Evolutionary conservation across 2,797 vertebrate genomes (phyloP).

Genomic region (Acanthurus lineatus): DNA sequence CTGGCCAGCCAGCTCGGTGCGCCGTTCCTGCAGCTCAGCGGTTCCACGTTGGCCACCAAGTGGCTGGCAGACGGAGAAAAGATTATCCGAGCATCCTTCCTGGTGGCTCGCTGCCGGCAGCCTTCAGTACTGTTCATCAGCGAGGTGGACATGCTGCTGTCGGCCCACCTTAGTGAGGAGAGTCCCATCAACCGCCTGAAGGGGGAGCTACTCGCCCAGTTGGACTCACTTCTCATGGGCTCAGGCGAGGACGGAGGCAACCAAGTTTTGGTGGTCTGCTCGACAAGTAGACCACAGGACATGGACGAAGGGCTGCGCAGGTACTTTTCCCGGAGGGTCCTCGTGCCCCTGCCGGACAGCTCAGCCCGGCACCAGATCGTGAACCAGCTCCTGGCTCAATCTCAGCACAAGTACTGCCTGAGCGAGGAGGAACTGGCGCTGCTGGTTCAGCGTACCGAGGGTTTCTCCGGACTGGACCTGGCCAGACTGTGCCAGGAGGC

Average conservation of each 20-base stretch:
- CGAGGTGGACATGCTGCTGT: conserved; percentile 96
- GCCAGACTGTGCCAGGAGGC: conserved; percentile 96
- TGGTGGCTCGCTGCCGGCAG: conserved; percentile 96
- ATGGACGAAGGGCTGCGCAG: conserved; percentile 97
- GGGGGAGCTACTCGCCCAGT: conserved; percentile 95
- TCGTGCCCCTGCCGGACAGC: conserved; percentile 95
- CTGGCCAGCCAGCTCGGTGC: conserved; percentile 97
- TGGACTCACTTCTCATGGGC: conserved; percentile 94
- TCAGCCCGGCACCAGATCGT: conserved; percentile 97
- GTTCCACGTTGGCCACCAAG: conserved; percentile 95
- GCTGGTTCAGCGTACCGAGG: conserved; percentile 97
- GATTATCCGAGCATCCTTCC: conserved; percentile 95
- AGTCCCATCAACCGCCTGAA: conserved; percentile 95
- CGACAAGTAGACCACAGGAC: conserved; percentile 98
- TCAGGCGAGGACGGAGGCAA: conserved; percentile 89
- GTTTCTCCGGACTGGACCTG: conserved; percentile 97
- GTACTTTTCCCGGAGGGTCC: conserved; percentile 97
- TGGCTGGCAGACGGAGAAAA: conserved; percentile 97
- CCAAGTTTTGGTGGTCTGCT: conserved; percentile 95
- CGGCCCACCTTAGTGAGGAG: conserved; percentile 92
- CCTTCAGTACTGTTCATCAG: conserved; percentile 97
- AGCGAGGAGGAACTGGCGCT: conserved; percentile 97
- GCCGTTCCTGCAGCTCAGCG: conserved; percentile 93
- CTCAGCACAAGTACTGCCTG: conserved; percentile 99
- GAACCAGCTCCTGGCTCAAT: conserved; percentile 95